Base-by-base conservation (phyloP, 1,140 invertebrate genomes). In the Littorina saxatilis region DNA sequence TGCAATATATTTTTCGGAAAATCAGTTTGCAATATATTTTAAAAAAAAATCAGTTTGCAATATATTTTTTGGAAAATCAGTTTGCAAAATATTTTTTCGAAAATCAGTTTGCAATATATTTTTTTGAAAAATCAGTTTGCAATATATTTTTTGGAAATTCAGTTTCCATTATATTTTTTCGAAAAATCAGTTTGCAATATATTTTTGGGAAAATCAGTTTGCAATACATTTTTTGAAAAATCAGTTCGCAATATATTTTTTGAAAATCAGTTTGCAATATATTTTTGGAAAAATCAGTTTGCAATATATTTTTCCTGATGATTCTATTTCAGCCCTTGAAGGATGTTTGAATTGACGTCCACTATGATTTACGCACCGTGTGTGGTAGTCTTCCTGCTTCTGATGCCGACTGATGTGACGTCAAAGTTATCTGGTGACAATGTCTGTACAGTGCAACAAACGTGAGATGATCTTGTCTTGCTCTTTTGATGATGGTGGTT, bases 361-460 rank as follows among this genome's bases (percentile, higher is more conserved):
- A n/a, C n/a, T n/a, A n/a, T 32, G 13, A 0, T 32, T 4, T 17
- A 13, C 5, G 29, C 27, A 13, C 7, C 17, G 5, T 66, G 1
- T 32, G 27, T 66, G 7, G 61, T 66, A 27, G 61, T 17, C 61
- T 32, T 66, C 23, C 9, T 66, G 29, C 13, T 66, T 27, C 61
- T 66, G 61, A 35, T 66, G 29, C 27, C 61, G 35, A 27, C 27
- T 66, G 61, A 66, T 15, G 39, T 40, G 39, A 40, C 68, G 68
- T 72, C 68, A 72, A 9, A 17, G 35, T 39, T 72, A 17, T n/a
- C 37, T 15, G 68, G 68, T 1, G 68, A 39, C 37, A 40, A 72
- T 27, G 68, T 72, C 37, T 72, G 68, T 39, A 72, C 37, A 17
- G 35, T 72, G 35, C 68, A 72, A 27, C 37, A 72, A 72, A 37